phyloP scores from a whole-genome alignment of 2,113 vertebrate genomes.

The Toxostoma redivivum region DNA sequence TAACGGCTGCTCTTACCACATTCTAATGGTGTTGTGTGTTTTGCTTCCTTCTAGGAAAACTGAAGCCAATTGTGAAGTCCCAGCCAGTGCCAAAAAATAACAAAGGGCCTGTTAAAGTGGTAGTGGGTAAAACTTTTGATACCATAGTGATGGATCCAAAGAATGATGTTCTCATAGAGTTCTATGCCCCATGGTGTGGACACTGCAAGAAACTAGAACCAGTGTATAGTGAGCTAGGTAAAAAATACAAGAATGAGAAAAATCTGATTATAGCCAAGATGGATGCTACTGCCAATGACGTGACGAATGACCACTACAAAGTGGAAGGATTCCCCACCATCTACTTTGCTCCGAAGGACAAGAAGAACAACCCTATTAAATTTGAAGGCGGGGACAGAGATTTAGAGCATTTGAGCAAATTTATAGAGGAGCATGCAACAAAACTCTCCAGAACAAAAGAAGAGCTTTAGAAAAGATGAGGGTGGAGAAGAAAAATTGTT shows the following conservation, averaged over 20 bases:
- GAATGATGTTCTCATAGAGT: slow-evolving; percentile 92
- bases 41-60: slow-evolving; percentile 79
- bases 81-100: slow-evolving; percentile 93
- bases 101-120: slow-evolving; percentile 91
- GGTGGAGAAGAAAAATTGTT: not conserved
- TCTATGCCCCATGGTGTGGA: slow-evolving; percentile 97
- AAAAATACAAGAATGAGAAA: slow-evolving; percentile 91
- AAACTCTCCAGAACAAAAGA: slow-evolving; percentile 80
- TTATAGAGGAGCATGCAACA: slow-evolving; percentile 87
- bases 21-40: not conserved
- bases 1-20: not conserved
- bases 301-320: slow-evolving; percentile 84
- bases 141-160: slow-evolving; percentile 88
- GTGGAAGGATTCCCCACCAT: slow-evolving; percentile 94
- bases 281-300: slow-evolving; percentile 90
- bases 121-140: slow-evolving; percentile 95
- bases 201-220: slow-evolving; percentile 96
- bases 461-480: slow-evolving; percentile 80
- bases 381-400: slow-evolving; percentile 87
- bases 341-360: slow-evolving; percentile 87
- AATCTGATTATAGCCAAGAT: slow-evolving; percentile 95
- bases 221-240: slow-evolving; percentile 84
- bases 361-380: slow-evolving; percentile 89
- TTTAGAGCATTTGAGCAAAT: slow-evolving; percentile 87
- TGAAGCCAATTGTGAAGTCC: slow-evolving; percentile 90